These are phyloP conservation scores for Lagorchestes hirsutus DNA, from an alignment of 2,797 vertebrate genomes.

Conservation along the genomic window DNA sequence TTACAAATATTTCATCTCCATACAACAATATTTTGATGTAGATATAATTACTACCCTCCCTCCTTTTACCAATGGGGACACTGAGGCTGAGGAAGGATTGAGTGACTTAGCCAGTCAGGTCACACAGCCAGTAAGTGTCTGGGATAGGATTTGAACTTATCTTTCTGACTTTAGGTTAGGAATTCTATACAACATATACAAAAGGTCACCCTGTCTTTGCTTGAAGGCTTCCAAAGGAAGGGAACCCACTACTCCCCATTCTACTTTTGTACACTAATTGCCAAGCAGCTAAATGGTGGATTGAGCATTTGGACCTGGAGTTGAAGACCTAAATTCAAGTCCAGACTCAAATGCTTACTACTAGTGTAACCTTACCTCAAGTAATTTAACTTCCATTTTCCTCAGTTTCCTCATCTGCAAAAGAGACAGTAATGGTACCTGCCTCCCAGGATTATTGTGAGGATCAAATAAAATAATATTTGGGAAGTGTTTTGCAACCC, in stretches of 20 bases:
- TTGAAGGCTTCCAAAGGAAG: neutral
- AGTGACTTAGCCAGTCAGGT: neutral
- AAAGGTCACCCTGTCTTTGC: neutral
- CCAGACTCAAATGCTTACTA: neutral
- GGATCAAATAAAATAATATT: neutral
- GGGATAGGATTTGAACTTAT: neutral
- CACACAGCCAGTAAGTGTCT: neutral
- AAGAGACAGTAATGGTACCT: neutral
- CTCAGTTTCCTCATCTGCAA: neutral
- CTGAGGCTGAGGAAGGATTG: neutral
- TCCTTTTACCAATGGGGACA: neutral
- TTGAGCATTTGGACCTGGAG: neutral
- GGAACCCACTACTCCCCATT: neutral
- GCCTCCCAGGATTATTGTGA: neutral
- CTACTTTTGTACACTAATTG: neutral
- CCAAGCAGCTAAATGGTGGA: neutral
- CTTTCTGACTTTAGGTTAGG: neutral
- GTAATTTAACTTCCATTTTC: neutral
- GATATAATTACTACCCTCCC: neutral
- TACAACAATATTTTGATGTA: neutral
- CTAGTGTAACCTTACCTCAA: neutral
- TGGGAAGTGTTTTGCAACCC: no score
- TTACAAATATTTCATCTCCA: neutral
- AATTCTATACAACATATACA: neutral
- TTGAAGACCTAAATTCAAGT: neutral